Evolutionary conservation across 2,113 vertebrate species (phyloP).

Genomic region (Nettapus auritus): DNA sequence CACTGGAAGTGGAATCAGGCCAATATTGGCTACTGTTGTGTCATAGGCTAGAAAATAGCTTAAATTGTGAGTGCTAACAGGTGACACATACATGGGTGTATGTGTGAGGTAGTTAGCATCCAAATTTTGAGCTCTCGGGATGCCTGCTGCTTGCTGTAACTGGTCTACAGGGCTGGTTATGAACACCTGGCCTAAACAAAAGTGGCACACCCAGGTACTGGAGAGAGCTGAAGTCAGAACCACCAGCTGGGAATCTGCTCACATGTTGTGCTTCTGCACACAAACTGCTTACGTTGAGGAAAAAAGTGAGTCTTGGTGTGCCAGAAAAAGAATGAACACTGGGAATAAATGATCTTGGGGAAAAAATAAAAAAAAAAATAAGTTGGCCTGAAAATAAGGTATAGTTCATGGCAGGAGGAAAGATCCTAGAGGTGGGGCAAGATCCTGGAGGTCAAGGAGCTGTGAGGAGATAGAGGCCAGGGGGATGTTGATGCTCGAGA

Average conservation of each 20-base stretch:
- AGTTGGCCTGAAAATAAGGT: rapidly evolving
- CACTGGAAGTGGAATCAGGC: background rate
- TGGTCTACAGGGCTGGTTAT: background rate
- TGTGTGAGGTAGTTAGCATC: background rate
- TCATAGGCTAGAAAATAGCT: background rate
- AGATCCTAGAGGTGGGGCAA: background rate
- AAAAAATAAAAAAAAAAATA: background rate
- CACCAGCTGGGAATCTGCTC: background rate
- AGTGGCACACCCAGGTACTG: background rate
- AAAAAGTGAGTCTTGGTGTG: background rate
- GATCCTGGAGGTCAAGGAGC: background rate
- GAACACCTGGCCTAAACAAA: background rate
- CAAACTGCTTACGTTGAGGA: background rate
- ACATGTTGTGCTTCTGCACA: rapidly evolving
- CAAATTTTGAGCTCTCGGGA: background rate
- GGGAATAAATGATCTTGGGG: background rate
- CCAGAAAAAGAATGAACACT: background rate
- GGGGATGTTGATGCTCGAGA: background rate
- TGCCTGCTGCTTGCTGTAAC: background rate
- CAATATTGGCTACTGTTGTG: background rate
- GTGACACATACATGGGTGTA: background rate
- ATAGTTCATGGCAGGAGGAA: background rate
- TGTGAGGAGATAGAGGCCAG: background rate
- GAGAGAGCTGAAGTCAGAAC: background rate
- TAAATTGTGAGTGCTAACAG: background rate